Conservation (phyloP, 2,797 vertebrate species). For the Bovichtus variegatus region DNA sequence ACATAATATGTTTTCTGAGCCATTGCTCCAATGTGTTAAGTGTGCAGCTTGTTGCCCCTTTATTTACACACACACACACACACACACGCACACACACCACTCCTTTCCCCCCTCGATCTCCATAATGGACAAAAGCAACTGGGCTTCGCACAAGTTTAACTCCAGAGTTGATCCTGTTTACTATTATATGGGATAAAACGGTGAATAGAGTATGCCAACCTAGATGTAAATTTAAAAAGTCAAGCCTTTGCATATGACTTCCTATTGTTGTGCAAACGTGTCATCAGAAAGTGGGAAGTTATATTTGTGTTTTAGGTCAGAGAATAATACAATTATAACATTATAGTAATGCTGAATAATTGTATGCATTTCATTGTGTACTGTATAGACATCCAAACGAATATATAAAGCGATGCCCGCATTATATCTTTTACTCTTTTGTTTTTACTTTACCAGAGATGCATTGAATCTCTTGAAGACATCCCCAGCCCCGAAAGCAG, state of each 20-base stretch:
- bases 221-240: neutral
- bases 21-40: neutral
- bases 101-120: neutral
- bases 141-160: too few species aligned
- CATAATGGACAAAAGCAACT: neutral
- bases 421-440: neutral
- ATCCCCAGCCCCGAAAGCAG: conserved; percentile 60
- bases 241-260: too few species aligned
- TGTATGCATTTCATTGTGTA: neutral
- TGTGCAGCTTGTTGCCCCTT: neutral
- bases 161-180: neutral
- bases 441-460: conserved; percentile 84
- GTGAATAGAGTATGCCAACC: neutral
- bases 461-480: conserved; percentile 90
- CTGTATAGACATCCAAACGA: neutral
- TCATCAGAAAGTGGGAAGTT: neutral
- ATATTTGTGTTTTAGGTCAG: neutral
- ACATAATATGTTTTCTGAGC: neutral
- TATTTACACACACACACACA: neutral
- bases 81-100: too few species aligned
- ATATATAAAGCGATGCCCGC: neutral
- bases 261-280: neutral
- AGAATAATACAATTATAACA: neutral
- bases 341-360: neutral
- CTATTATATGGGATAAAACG: neutral